Evolutionary conservation across 2,797 vertebrate genomes (phyloP).

Genomic region (Enteromius argenteus): DNA sequence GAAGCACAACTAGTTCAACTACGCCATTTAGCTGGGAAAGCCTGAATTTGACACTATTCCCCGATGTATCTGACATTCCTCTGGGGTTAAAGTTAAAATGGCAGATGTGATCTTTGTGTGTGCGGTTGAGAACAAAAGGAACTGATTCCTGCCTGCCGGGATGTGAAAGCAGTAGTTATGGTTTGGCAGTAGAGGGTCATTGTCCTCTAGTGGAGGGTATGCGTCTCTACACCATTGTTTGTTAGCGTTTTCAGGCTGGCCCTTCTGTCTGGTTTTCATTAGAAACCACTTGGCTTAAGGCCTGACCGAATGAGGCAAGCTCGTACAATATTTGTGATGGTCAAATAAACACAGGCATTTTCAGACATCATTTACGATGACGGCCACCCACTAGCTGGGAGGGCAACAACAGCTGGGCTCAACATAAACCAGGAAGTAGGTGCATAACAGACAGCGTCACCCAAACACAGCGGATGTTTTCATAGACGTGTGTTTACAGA

Average conservation of each 20-base stretch:
- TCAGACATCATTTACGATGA: conserved; percentile 46
- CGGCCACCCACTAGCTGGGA: conserved; percentile 40
- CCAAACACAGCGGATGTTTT: conserved; percentile 41
- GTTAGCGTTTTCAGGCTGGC: conserved; percentile 70
- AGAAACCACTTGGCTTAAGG: conserved; percentile 74
- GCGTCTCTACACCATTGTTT: conserved; percentile 75
- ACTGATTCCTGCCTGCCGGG: conserved; percentile 46
- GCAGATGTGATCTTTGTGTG: conserved; percentile 48
- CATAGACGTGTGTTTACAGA: conserved; percentile 29
- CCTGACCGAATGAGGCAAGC: conserved; percentile 73
- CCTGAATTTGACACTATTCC: not conserved
- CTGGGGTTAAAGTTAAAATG: conserved; percentile 42
- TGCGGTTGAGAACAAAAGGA: conserved; percentile 41
- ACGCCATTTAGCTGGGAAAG: not conserved
- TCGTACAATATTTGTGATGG: conserved; percentile 73
- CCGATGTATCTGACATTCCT: conserved; percentile 38
- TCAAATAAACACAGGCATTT: conserved; percentile 70
- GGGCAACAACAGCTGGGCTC: conserved; percentile 41
- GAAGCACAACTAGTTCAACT: not conserved
- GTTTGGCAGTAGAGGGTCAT: conserved; percentile 57
- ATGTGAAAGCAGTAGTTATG: conserved; percentile 56
- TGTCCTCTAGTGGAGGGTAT: conserved; percentile 81
- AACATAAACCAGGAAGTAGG: conserved; percentile 42
- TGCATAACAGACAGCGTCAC: conserved; percentile 18
- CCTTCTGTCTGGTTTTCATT: conserved; percentile 82